These are phyloP conservation scores for Helicoverpa assulta DNA, from an alignment of 2,888 invertebrate species.

Conservation along the genomic window DNA sequence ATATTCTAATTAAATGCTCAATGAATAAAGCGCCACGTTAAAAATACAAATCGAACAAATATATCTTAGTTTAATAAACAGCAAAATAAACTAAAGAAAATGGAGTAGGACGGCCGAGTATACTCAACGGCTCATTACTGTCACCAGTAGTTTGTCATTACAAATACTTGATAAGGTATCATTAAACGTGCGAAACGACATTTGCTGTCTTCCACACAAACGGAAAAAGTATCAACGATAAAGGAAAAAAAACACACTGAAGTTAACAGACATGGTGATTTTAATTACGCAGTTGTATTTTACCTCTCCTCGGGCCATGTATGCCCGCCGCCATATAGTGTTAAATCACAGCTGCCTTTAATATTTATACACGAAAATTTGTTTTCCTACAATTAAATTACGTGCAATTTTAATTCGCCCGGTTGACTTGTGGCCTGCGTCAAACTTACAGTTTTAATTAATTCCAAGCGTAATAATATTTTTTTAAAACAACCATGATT, in stretches of 20 bases:
- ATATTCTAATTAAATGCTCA: no score
- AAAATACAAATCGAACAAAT: background rate
- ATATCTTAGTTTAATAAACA: background rate
- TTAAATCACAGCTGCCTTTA: conserved; percentile 79
- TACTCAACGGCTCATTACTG: conserved; percentile 27
- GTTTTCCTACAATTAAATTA: conserved; percentile 72
- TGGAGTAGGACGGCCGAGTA: background rate
- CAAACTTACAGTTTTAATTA: conserved; percentile 68
- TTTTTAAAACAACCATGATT: conserved; percentile 54
- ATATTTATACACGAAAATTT: conserved; percentile 75
- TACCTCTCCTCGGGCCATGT: conserved; percentile 74
- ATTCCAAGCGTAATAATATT: conserved; percentile 59
- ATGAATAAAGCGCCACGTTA: background rate
- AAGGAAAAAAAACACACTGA: conserved; percentile 42
- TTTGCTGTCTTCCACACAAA: conserved; percentile 38
- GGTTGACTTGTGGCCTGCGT: conserved; percentile 63
- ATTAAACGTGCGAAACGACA: conserved; percentile 34
- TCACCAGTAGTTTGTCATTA: conserved; percentile 16
- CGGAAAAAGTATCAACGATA: conserved; percentile 33
- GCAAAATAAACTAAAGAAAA: conserved; percentile 20
- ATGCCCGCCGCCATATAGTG: conserved; percentile 76
- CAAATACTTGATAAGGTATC: conserved; percentile 25
- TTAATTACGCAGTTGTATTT: conserved; percentile 65
- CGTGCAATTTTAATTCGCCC: conserved; percentile 74
- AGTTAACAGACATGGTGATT: conserved; percentile 51